Percentiles rank a stretch among this genome's conserved stretches.
Conservation (phyloP, 2,797 vertebrate species). For the Alcedo quadribrachys region DNA sequence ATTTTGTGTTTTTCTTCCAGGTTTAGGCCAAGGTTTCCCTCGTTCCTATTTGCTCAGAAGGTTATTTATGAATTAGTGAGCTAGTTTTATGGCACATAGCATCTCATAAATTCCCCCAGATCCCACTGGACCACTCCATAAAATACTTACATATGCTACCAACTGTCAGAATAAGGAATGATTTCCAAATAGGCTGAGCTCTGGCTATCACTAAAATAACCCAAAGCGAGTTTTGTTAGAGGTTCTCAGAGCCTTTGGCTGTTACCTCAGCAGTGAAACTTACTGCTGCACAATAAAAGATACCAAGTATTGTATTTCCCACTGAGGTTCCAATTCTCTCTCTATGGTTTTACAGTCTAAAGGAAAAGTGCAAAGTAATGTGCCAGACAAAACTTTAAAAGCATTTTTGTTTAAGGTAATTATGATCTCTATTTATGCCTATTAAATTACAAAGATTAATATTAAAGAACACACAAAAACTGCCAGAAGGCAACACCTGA, state of each 20-base stretch:
- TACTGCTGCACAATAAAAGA: background rate
- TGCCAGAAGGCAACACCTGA: conserved; percentile 74
- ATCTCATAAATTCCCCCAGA: background rate
- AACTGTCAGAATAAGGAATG: background rate
- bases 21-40: background rate
- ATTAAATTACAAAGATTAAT: conserved; percentile 75
- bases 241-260: background rate
- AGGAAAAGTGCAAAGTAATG: conserved; percentile 21
- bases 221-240: background rate
- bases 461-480: conserved; percentile 63
- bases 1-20: background rate
- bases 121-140: background rate
- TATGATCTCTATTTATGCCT: conserved; percentile 67
- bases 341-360: conserved; percentile 9
- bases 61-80: background rate
- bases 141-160: background rate
- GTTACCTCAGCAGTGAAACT: background rate
- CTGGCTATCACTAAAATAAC: background rate
- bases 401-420: conserved; percentile 70
- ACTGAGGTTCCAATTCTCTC: background rate
- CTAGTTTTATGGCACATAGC: background rate
- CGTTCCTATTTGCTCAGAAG: background rate
- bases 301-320: conserved; percentile 6
- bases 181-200: background rate
- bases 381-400: conserved; percentile 62